Conservation (phyloP, 2,888 invertebrate genomes). For the Neria commutata region DNA sequence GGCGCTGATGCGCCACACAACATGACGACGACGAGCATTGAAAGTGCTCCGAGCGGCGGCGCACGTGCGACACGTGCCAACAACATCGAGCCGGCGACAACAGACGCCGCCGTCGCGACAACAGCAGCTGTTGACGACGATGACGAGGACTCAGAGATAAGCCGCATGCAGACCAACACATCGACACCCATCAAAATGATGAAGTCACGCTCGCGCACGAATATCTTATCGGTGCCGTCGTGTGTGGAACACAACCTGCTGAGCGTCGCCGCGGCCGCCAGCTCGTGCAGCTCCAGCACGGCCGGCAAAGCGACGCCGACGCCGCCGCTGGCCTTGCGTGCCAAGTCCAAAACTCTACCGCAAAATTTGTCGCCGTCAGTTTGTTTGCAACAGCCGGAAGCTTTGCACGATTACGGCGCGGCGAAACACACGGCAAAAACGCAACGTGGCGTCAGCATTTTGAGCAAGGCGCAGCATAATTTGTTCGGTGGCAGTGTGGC, state of each 20-base stretch:
- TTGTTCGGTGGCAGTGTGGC: constrained; percentile 48
- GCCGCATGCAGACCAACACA: constrained; percentile 61
- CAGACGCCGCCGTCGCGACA: constrained; percentile 7
- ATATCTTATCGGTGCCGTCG: constrained; percentile 65
- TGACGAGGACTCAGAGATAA: constrained; percentile 63
- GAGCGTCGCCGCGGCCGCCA: constrained; percentile 19
- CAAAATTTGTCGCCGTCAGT: constrained; percentile 65
- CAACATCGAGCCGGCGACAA: constrained; percentile 11
- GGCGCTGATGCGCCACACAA: constrained; percentile 33
- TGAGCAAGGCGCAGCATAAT: constrained; percentile 28
- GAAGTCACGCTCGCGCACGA: constrained; percentile 62
- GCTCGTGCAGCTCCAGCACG: constrained; percentile 1
- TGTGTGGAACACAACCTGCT: constrained; percentile 22
- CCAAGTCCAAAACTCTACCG: constrained; percentile 69
- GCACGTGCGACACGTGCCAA: neutral
- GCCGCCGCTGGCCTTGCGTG: constrained; percentile 48
- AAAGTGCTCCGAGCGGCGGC: neutral
- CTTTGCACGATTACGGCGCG: constrained; percentile 34
- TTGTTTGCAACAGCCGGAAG: constrained; percentile 50
- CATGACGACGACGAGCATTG: neutral
- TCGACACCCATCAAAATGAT: constrained; percentile 62
- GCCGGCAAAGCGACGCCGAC: constrained; percentile 33
- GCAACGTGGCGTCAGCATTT: constrained; percentile 12
- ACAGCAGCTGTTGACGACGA: constrained; percentile 54
- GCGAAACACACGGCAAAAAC: neutral